These are phyloP conservation scores for Cacoxenus indagator DNA, from an alignment of 2,888 invertebrate species.

Conservation along the genomic window DNA sequence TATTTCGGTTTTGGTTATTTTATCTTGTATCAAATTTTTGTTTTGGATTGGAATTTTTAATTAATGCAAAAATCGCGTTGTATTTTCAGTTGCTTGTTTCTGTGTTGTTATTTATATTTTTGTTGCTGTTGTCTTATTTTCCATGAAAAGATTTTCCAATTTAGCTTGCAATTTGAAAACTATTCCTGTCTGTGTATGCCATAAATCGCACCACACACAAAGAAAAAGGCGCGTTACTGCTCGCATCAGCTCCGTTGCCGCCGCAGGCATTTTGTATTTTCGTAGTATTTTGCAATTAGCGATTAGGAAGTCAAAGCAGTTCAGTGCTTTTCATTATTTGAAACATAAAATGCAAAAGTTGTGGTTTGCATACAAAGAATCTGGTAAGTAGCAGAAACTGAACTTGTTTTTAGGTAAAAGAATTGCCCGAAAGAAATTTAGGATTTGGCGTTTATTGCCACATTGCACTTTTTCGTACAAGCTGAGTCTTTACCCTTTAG, in stretches of 20 bases:
- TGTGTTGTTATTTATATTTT: background rate
- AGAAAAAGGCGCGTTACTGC: background rate
- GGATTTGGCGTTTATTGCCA: too few relatives aligned
- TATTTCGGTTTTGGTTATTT: constrained; percentile 8
- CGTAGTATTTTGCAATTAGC: background rate
- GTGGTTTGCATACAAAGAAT: too few relatives aligned
- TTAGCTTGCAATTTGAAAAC: constrained; percentile 22
- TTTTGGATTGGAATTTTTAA: constrained; percentile 62
- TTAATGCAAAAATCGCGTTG: constrained; percentile 52
- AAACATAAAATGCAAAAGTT: background rate
- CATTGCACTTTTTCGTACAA: too few relatives aligned
- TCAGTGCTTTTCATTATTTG: background rate
- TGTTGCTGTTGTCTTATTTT: constrained; percentile 31
- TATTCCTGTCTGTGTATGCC: constrained; percentile 23
- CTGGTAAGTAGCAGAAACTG: too few relatives aligned
- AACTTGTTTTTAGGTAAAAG: too few relatives aligned
- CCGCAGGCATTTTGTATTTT: background rate
- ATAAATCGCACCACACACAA: constrained; percentile 46
- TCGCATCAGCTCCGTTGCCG: background rate
- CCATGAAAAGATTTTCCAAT: constrained; percentile 25
- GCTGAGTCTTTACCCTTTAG: too few relatives aligned
- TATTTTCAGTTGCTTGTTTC: constrained; percentile 34
- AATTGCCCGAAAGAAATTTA: too few relatives aligned
- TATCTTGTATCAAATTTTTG: constrained; percentile 28
- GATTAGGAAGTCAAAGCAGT: background rate